Conservation (phyloP, 2,888 invertebrate genomes). For the Parthenolecanium corni region DNA sequence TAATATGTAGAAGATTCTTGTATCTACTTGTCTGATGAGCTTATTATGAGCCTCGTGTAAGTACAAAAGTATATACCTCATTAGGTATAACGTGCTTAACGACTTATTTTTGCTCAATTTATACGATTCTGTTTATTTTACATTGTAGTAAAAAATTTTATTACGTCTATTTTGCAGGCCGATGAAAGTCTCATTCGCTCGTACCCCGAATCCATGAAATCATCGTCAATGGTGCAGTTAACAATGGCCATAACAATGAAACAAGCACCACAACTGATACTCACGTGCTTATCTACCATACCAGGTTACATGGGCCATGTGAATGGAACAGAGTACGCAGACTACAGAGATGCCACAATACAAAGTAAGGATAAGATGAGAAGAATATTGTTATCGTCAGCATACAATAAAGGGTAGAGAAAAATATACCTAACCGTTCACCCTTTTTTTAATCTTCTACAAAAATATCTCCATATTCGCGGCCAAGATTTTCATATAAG, state of each 20-base stretch:
- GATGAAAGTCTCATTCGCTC: constrained; percentile 40
- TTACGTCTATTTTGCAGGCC: constrained; percentile 40
- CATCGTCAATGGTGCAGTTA: constrained; percentile 33
- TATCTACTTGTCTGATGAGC: no score
- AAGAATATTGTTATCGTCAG: no score
- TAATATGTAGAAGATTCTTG: no score
- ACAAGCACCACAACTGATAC: constrained; percentile 32
- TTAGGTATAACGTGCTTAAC: no score
- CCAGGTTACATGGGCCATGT: constrained; percentile 34
- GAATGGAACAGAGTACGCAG: constrained; percentile 34
- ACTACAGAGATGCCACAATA: constrained; percentile 34
- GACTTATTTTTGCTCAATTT: no score
- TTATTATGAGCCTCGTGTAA: no score
- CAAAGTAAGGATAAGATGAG: constrained; percentile 32
- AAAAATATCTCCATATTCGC: not conserved
- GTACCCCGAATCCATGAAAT: constrained; percentile 37
- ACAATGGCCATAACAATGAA: constrained; percentile 33
- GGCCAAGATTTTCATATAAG: not conserved
- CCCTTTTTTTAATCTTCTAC: not conserved
- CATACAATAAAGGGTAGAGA: no score
- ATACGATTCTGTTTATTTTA: no score
- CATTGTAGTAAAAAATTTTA: no score
- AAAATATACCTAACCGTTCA: not conserved
- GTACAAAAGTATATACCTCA: no score
- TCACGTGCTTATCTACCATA: constrained; percentile 35